Evolutionary conservation across 2,888 invertebrate genomes (phyloP), one percentile per base, ranked within the genome.

Genomic region (Athetis lepigone): DNA sequence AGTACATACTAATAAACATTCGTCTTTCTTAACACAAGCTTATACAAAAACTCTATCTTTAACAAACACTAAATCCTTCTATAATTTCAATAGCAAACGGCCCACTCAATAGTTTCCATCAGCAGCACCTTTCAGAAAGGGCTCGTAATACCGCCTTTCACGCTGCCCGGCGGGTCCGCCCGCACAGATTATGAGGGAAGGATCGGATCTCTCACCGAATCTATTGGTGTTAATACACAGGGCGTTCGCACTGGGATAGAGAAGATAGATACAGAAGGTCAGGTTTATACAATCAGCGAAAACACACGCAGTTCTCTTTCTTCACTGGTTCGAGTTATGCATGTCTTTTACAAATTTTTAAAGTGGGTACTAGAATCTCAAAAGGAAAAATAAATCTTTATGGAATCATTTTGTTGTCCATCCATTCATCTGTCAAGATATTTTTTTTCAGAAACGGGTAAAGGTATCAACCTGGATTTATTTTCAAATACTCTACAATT

Each of bases 151-250:
- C 74, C 39, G 23, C 27, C 18, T 46, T 62, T 68, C 42, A 46
- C 37, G 52, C 45, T 49, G 40, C 19, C 37, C 37, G 25, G 7
- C 27, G 18, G 25, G 36, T 23, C 55, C 40, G 33, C 51, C 40
- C 29, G n/a, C 33, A 19, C 29, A 58, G 70, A 74, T 72, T 69
- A 11, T 29, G 29, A 74, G 16, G 42, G 50, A 50, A 55, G 45
- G 75, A 36, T 55, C 39, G 33, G 63, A 46, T 55, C 39, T 27
- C 36, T 37, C 50, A 54, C 52, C 36, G 54, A 71, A 74, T 62
- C 57, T 74, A 68, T 71, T 50, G 50, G 27, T 62, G 11, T 56
- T 68, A 62, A 67, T 58, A 62, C 29, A 33, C 4, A 18, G 21
- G 11, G 29, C 2, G 9, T n/a, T n/a, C n/a, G n/a, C n/a, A n/a